Percentiles rank a stretch among this genome's conserved stretches.
These are phyloP conservation scores for Melanotus villosus DNA, from an alignment of 2,888 invertebrate species.

Conservation along the genomic window DNA sequence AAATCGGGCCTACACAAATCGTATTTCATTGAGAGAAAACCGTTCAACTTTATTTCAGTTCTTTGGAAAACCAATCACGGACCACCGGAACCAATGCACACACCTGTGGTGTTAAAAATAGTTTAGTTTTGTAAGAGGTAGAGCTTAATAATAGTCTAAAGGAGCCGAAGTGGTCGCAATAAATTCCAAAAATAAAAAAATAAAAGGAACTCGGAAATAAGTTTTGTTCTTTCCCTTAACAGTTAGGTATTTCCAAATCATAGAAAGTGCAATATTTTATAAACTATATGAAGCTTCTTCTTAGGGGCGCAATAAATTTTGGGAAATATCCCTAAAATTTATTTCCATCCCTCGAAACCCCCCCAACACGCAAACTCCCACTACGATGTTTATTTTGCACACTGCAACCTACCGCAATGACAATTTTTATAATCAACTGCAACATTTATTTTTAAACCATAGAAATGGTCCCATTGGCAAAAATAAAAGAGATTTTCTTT, in stretches of 20 bases:
- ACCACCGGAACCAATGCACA: conserved; percentile 12
- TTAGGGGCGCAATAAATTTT: conserved; percentile 9
- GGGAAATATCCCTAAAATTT: conserved; percentile 23
- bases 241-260: conserved; percentile 18
- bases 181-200: conserved; percentile 20
- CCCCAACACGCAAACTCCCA: conserved; percentile 19
- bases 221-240: conserved; percentile 19
- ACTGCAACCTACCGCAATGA: conserved; percentile 29
- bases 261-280: conserved; percentile 20
- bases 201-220: conserved; percentile 11
- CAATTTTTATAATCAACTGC: no score
- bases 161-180: conserved; percentile 23
- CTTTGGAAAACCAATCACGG: conserved; percentile 11
- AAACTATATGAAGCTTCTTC: conserved; percentile 16
- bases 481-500: no score
- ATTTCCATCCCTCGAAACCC: conserved; percentile 16
- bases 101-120: conserved; percentile 30
- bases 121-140: conserved; percentile 8
- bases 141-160: conserved; percentile 18
- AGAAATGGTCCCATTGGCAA: no score
- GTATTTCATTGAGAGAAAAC: neutral
- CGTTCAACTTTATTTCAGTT: neutral
- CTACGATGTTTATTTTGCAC: conserved; percentile 26
- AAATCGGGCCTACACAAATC: neutral
- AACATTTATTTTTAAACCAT: no score